Base-by-base conservation (phyloP, 2,113 vertebrate genomes). In the Chaenogobius annularis region DNA sequence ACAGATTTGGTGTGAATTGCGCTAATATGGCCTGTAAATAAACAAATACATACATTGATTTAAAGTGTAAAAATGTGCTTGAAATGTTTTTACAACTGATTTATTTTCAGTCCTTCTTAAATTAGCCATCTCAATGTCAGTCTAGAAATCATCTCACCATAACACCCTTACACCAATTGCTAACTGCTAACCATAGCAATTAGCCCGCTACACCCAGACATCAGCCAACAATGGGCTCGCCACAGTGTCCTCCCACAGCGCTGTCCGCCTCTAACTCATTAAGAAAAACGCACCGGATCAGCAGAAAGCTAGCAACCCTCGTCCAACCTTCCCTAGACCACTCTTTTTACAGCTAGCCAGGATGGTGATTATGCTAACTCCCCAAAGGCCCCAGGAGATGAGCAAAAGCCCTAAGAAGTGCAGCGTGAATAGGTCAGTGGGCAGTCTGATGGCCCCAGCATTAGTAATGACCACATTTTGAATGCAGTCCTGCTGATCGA, bases 201-300 rank as follows among this genome's bases (percentile, higher is more conserved):
- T 73, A 80, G 55, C 46, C 47, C 7, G 35, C 77, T 66, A 69
- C 72, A 74, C 0, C 15, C 35, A 59, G 48, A 67, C 66, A 50
- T 75, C 50, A 65, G 62, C 54, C 69, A 6, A 40, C 58, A 50
- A 46, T 26, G 40, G 40, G n/a, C 19, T 67, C 64, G 26, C 52
- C 54, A 3, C 14, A 1, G 3, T 19, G 61, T 54, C 50, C 26
- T 66, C 62, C 68, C 47, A 37, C 71, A 23, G 67, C 62, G 59
- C 78, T 15, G 68, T 70, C 56, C 22, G 23, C 26, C 75, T 73
- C 59, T 1, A 52, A 69, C 81, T 87, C 74, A 82, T 82, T 80
- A 84, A 70, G 59, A 52, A 65, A 74, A 77, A 79, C 22, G 12
- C 61, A 3, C 5, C 47, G 48, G 71, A 52, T 85, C 81, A 85